Percentiles rank a stretch among this genome's conserved stretches.
phyloP scores from a whole-genome alignment of 1,140 invertebrate species.

The Triops cancriformis region DNA sequence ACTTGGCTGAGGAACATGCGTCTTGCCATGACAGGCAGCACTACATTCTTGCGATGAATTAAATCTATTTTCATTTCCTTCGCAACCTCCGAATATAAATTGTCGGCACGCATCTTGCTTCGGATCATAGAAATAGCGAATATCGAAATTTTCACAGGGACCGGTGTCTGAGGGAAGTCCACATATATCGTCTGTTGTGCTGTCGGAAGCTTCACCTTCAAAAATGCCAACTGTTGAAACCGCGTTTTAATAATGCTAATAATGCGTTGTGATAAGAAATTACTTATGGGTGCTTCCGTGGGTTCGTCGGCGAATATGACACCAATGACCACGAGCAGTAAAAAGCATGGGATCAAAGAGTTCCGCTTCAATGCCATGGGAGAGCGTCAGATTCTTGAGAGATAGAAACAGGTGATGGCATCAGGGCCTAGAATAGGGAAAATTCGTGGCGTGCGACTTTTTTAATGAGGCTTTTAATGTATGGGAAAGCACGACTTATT shows the following conservation, averaged over 20 bases:
- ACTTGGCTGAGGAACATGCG: background rate
- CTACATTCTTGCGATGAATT: conserved; percentile 48
- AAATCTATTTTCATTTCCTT: conserved; percentile 60
- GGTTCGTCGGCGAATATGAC: background rate
- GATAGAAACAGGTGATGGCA: background rate
- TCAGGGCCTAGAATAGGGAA: background rate
- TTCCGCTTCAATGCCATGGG: background rate
- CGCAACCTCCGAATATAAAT: conserved; percentile 56
- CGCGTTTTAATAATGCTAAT: background rate
- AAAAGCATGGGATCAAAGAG: background rate
- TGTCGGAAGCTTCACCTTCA: background rate
- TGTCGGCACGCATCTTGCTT: conserved; percentile 29
- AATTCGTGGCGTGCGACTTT: background rate
- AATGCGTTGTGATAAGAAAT: background rate
- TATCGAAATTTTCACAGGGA: conserved; percentile 46
- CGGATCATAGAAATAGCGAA: conserved; percentile 52
- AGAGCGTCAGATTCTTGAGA: background rate
- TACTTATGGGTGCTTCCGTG: background rate
- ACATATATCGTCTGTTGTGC: conserved; percentile 46
- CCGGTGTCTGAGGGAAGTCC: conserved; percentile 45
- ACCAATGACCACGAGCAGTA: background rate
- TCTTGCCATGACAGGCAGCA: conserved; percentile 31
- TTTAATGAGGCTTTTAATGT: background rate
- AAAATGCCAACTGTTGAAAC: too few species aligned
- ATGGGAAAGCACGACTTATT: background rate